A percentile compares a stretch with the other conserved stretches of the same genome.
phyloP scores from a whole-genome alignment of 2,888 invertebrate genomes.

The Phymatocera aterrima region DNA sequence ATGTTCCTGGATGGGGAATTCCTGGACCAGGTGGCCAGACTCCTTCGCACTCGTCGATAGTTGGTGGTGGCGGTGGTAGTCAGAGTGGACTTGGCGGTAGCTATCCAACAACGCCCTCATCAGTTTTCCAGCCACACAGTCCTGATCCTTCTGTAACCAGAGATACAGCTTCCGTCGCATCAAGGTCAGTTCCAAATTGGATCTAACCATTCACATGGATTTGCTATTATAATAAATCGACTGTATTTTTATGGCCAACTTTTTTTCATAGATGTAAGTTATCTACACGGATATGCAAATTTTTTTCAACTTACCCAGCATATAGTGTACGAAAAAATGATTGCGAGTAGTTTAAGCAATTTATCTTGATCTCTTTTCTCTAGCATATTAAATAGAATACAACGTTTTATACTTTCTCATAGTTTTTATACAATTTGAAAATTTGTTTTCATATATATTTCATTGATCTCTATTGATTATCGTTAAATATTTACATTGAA shows the following conservation, averaged over 20 bases:
- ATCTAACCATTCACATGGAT: conserved; percentile 58
- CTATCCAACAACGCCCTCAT: conserved; percentile 80
- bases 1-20: conserved; percentile 84
- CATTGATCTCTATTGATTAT: neutral
- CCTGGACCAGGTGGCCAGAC: conserved; percentile 72
- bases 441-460: neutral
- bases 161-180: conserved; percentile 86
- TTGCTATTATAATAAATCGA: conserved; percentile 7
- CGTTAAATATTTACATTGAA: neutral
- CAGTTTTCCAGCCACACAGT: conserved; percentile 80
- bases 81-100: conserved; percentile 74
- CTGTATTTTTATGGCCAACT: conserved; percentile 28
- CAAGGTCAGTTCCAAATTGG: conserved; percentile 80
- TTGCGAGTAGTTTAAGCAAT: neutral
- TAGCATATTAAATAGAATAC: neutral
- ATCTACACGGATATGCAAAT: conserved; percentile 36
- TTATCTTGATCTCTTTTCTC: neutral
- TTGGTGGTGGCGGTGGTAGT: conserved; percentile 75
- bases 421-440: too few relatives aligned
- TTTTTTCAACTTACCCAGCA: too few relatives aligned
- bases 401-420: neutral
- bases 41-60: conserved; percentile 70
- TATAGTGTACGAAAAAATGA: too few relatives aligned
- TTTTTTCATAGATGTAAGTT: conserved; percentile 9
- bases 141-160: conserved; percentile 82